Percentiles rank a stretch among this genome's conserved stretches.
phyloP scores from a whole-genome alignment of 1,140 invertebrate species.

The Maconellicoccus hirsutus region DNA sequence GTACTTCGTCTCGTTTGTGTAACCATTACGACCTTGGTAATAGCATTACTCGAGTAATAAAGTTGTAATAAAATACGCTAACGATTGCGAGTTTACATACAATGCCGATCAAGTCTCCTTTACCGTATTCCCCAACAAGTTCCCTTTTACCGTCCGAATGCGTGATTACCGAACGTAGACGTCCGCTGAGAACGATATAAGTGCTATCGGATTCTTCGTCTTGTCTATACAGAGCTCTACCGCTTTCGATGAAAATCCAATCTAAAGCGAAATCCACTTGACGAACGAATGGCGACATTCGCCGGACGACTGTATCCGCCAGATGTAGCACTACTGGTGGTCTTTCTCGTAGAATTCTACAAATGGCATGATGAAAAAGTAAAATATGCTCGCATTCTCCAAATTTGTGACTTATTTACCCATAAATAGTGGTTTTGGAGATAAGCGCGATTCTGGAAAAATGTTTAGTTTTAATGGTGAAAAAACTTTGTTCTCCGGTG shows the following conservation, averaged over 20 bases:
- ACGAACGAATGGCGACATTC: constrained; percentile 90
- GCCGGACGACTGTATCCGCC: constrained; percentile 79
- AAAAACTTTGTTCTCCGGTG: constrained; percentile 91
- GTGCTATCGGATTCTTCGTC: constrained; percentile 90
- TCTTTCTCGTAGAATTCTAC: constrained; percentile 70
- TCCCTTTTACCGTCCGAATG: constrained; percentile 87
- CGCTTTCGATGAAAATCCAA: constrained; percentile 94
- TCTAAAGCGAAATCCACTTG: constrained; percentile 99
- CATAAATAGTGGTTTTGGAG: constrained; percentile 71
- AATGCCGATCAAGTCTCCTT: constrained; percentile 94
- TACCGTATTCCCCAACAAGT: constrained; percentile 92
- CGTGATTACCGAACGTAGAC: constrained; percentile 88
- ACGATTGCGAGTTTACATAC: too few relatives aligned
- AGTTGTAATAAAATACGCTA: too few relatives aligned
- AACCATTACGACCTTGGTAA: constrained; percentile 78
- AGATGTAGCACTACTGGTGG: constrained; percentile 85
- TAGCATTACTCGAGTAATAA: too few relatives aligned
- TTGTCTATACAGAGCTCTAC: constrained; percentile 89
- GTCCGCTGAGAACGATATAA: constrained; percentile 93
- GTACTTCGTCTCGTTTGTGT: constrained; percentile 88
- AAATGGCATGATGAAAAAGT: too few relatives aligned
- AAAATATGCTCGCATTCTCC: background rate
- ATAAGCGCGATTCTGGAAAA: constrained; percentile 68
- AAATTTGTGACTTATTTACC: constrained; percentile 39
- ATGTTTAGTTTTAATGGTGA: constrained; percentile 78